Conservation (phyloP, 2,888 invertebrate species). For the Allacma fusca region DNA sequence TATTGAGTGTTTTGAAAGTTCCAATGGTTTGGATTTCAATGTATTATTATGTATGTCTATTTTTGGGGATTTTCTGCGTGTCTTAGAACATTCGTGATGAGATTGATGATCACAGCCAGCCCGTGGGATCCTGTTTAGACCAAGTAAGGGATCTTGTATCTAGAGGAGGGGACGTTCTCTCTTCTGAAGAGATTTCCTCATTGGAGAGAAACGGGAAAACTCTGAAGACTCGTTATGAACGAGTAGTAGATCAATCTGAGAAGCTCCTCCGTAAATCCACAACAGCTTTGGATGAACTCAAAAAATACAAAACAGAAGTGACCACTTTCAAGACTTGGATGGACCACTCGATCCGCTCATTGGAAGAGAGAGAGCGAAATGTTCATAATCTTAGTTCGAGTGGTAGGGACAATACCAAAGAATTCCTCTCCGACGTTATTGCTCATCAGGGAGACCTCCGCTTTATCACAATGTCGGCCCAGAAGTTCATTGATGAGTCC, state of each 20-base stretch:
- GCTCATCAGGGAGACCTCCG: constrained; percentile 94
- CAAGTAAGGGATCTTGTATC: constrained; percentile 89
- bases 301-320: constrained; percentile 79
- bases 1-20: too few species aligned
- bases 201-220: constrained; percentile 87
- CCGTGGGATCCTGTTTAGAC: constrained; percentile 84
- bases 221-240: constrained; percentile 82
- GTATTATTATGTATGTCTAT: too few species aligned
- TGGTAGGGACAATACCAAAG: constrained; percentile 76
- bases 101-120: constrained; percentile 83
- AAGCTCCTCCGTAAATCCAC: constrained; percentile 78
- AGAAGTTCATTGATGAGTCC: constrained; percentile 94
- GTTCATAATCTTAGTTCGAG: constrained; percentile 72
- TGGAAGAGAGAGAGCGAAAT: constrained; percentile 86
- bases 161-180: constrained; percentile 89
- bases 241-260: constrained; percentile 80
- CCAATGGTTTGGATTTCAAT: too few species aligned
- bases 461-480: constrained; percentile 95
- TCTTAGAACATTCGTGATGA: constrained; percentile 90
- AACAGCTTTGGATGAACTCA: constrained; percentile 85
- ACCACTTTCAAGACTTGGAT: constrained; percentile 85
- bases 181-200: constrained; percentile 87
- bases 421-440: constrained; percentile 91
- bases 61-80: too few species aligned
- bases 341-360: constrained; percentile 77